Evolutionary conservation across 2,888 invertebrate genomes (phyloP), one percentile per base, ranked within the genome.

Genomic region (Dyspetes luteomarginatus): DNA sequence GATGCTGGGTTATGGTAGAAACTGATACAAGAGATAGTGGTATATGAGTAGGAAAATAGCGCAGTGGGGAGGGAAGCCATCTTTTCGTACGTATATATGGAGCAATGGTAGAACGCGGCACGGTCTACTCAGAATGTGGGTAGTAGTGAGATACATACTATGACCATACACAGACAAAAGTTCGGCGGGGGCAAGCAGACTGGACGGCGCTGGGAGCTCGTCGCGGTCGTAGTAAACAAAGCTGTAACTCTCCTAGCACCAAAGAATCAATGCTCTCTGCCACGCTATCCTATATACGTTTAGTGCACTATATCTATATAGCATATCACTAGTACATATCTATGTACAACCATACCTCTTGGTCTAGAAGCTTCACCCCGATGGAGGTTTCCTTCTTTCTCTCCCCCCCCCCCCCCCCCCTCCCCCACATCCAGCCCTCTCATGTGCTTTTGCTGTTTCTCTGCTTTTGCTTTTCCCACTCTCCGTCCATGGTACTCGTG

Each of bases 221-320:
- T 88, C 88, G 90, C 86, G 85, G 82, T 84, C 84, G 89, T 87
- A 89, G 91, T 91, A 92, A 92, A 91, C 92, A 92, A 91, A 92
- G 90, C 92, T 91, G 92, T 92, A 92, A 92, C 91, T 91, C 91
- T 91, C 90, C 84, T 86, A 88, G 87, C 87, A 85, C 88, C 86
- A 87, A 89, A 86, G 91, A 91, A 91, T 92, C 91, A 90, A 92
- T 92, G 91, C 89, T 84, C 77, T 73, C 77, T 17, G 68, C 76
- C 36, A 50, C 55, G 52, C 55, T 60, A 22, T 30, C 24, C 68
- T 45, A 60, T 26, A 36, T 67, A 74, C 65, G 50, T 74, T 73
- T 77, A 56, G 30, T 50, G 36, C 50, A 50, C 26, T 81, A 68
- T 24, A 62, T 43, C 7, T 36, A 36, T 36, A 36, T 36, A 36